phyloP scores from a whole-genome alignment of 1,140 invertebrate species.

The Steinernema khuongi region DNA sequence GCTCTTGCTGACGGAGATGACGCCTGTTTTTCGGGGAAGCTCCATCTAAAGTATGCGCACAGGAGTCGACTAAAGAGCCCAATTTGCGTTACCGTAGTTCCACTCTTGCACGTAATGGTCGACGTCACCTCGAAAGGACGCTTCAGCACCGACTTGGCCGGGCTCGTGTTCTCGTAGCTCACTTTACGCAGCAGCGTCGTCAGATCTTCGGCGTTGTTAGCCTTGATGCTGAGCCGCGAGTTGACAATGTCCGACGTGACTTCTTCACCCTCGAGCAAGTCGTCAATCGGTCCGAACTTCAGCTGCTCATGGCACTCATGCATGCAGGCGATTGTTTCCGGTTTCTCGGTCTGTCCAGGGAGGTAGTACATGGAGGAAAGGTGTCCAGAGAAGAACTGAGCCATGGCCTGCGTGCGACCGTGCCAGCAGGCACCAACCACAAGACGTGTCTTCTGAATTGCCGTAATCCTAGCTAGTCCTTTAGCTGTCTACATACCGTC shows the following conservation, averaged over 20 bases:
- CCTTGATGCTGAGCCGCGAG: constrained; percentile 35
- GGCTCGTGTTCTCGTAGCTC: constrained; percentile 43
- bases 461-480: neutral
- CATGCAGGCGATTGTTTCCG: constrained; percentile 43
- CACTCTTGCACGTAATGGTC: constrained; percentile 36
- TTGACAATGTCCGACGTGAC: constrained; percentile 29
- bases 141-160: constrained; percentile 32
- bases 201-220: constrained; percentile 39
- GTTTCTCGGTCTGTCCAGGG: constrained; percentile 42
- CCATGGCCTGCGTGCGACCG: constrained; percentile 63
- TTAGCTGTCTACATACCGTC: constrained; percentile 61
- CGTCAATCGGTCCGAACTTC: constrained; percentile 18
- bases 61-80: neutral
- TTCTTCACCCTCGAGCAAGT: constrained; percentile 21
- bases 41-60: constrained; percentile 18
- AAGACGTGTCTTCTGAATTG: constrained; percentile 73
- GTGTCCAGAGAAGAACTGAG: constrained; percentile 55
- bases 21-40: constrained; percentile 38
- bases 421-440: constrained; percentile 96
- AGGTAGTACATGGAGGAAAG: constrained; percentile 45
- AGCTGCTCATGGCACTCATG: constrained; percentile 43
- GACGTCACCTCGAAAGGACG: constrained; percentile 37
- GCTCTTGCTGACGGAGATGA: constrained; percentile 38
- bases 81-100: constrained; percentile 24
- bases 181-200: constrained; percentile 43